Evolutionary conservation across 2,888 invertebrate species (phyloP).

Genomic region (Rutpela maculata): DNA sequence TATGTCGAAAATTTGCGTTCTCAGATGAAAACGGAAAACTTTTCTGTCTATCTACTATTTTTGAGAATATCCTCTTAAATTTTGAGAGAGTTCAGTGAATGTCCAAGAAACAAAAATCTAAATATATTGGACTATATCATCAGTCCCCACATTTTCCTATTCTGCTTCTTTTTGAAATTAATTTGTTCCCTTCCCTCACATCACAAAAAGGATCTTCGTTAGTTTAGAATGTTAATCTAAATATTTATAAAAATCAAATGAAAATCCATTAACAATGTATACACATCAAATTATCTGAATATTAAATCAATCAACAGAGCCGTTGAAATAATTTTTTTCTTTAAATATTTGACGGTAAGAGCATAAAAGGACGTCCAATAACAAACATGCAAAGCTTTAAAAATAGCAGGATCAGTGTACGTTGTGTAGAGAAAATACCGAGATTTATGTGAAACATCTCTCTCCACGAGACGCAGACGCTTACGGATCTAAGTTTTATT

Average conservation of each 20-base stretch:
- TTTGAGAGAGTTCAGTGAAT: no score
- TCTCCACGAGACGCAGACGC: not conserved
- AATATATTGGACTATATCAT: no score
- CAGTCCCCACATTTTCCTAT: no score
- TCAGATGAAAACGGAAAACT: no score
- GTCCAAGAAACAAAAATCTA: no score
- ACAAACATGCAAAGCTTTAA: not conserved
- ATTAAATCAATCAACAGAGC: conserved; percentile 21
- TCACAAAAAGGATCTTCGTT: not conserved
- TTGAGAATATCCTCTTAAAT: no score
- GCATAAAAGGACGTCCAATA: conserved; percentile 9
- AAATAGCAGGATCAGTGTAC: conserved; percentile 18
- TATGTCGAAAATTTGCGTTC: no score
- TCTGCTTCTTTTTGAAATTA: no score
- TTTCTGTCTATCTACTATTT: no score
- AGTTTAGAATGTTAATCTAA: not conserved
- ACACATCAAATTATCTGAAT: conserved; percentile 5
- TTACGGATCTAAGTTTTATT: not conserved
- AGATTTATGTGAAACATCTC: not conserved
- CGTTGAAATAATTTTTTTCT: conserved; percentile 5
- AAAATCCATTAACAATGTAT: conserved; percentile 11
- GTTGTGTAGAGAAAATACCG: conserved; percentile 4
- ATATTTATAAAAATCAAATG: conserved; percentile 10
- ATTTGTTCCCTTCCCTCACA: not conserved
- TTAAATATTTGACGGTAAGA: not conserved